Evolutionary conservation across 1,140 invertebrate species (phyloP), one percentile per base, ranked within the genome.

Genomic region (Tetranychus cinnabarinus): DNA sequence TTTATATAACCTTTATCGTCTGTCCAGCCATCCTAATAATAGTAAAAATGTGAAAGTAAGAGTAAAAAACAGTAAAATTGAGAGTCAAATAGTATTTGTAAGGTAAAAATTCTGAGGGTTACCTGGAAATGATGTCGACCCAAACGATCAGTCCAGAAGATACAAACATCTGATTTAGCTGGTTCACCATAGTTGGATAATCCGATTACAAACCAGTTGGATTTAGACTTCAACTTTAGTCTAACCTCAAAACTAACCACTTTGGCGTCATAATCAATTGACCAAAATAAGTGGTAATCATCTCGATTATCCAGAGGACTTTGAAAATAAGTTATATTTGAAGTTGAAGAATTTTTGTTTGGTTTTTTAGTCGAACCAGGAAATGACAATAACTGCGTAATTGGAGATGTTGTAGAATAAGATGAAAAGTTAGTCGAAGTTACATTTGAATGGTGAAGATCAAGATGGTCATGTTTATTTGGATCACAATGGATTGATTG

Each of bases 141-240:
- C 63, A 77, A 78, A 74, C 78, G 80, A 68, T 84, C 80, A 3
- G 76, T 75, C 82, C 84, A 88, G 42, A 89, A 76, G 12, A 95
- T 71, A 67, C 88, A 91, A 62, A 88, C 81, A 76, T 96, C 91
- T 2, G 87, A 84, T 48, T 81, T 79, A 37, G 76, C 77, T 0
- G 79, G 61, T 47, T 83, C 77, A 4, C 91, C 92, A 65, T 87
- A 81, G 69, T 91, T 81, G 0, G 91, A 96, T 74, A 96, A 96
- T 42, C 92, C 92, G 57, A 93, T 68, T 2, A 85, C 84, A 64
- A 92, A 81, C 86, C 86, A 90, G 50, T 65, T 61, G 33, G 60
- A 61, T 45, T 66, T 67, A 8, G 61, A 50, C 8, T 50, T 50
- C 8, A 15, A 15, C 61, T 33, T 46, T 5, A 65, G 58, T 61